A percentile compares a stretch with the other conserved stretches of the same genome.
Evolutionary conservation across 2,888 invertebrate genomes (phyloP).

Genomic region (Tenthredo scrophulariae): DNA sequence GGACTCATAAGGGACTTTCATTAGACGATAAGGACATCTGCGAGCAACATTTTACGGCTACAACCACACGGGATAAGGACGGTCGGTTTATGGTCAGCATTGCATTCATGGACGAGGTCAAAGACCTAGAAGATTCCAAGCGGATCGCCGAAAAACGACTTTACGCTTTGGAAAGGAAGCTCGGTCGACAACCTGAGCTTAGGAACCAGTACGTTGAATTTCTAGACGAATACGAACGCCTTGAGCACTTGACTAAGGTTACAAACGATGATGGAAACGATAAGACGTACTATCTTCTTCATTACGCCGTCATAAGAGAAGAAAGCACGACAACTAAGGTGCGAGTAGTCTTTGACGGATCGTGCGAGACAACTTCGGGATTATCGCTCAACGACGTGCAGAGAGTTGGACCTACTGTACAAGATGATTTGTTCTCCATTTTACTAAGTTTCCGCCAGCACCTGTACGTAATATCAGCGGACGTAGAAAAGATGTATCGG

Average conservation of each 20-base stretch:
- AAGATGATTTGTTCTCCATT: constrained; percentile 61
- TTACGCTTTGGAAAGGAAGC: not conserved
- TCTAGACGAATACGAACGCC: constrained; percentile 49
- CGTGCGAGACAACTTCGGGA: constrained; percentile 58
- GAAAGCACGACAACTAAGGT: not conserved
- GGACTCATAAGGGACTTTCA: no score
- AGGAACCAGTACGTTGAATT: constrained; percentile 47
- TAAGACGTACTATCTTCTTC: not conserved
- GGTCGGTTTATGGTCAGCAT: constrained; percentile 47
- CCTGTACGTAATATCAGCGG: constrained; percentile 63
- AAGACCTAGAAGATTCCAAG: constrained; percentile 24
- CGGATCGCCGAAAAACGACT: not conserved
- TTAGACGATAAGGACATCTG: no score
- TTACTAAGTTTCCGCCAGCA: constrained; percentile 60
- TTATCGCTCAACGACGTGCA: constrained; percentile 64
- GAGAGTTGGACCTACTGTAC: constrained; percentile 61
- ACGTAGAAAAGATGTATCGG: constrained; percentile 68
- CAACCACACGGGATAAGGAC: not conserved
- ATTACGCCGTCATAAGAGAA: not conserved
- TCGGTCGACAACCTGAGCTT: not conserved
- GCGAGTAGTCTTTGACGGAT: constrained; percentile 21
- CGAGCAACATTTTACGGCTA: not conserved
- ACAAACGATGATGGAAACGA: no score
- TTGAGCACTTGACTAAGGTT: constrained; percentile 52
- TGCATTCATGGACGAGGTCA: constrained; percentile 17